phyloP scores from a whole-genome alignment of 2,888 invertebrate genomes.

The Eristalis intricaria region DNA sequence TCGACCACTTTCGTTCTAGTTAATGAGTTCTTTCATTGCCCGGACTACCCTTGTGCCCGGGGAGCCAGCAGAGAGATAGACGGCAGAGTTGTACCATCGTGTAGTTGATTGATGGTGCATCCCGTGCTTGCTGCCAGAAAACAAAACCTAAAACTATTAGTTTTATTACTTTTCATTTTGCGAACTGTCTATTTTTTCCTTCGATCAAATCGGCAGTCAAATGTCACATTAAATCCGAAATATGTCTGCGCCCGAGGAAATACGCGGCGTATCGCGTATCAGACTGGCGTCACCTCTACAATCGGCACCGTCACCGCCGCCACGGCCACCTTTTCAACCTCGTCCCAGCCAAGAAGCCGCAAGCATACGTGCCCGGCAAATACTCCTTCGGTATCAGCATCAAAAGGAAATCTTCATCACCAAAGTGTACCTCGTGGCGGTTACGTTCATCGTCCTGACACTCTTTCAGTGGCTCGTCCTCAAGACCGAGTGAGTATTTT shows the following conservation, averaged over 20 bases:
- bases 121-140: no score
- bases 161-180: no score
- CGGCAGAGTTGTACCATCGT: no score
- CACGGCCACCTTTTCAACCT: background rate
- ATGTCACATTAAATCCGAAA: background rate
- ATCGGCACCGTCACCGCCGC: background rate
- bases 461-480: constrained; percentile 35
- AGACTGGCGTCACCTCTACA: background rate
- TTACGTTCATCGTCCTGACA: background rate
- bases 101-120: no score
- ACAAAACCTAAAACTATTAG: no score
- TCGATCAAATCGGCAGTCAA: background rate
- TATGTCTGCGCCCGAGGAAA: background rate
- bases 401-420: constrained; percentile 3
- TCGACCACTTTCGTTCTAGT: no score
- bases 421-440: constrained; percentile 22
- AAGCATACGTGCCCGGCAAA: background rate
- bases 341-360: background rate
- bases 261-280: background rate
- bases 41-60: no score
- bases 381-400: background rate
- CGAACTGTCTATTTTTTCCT: background rate
- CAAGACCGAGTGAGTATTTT: background rate
- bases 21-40: no score
- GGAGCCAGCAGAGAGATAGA: no score